Base-by-base conservation (phyloP, 2,888 invertebrate species). In the Plagodis pulveraria region DNA sequence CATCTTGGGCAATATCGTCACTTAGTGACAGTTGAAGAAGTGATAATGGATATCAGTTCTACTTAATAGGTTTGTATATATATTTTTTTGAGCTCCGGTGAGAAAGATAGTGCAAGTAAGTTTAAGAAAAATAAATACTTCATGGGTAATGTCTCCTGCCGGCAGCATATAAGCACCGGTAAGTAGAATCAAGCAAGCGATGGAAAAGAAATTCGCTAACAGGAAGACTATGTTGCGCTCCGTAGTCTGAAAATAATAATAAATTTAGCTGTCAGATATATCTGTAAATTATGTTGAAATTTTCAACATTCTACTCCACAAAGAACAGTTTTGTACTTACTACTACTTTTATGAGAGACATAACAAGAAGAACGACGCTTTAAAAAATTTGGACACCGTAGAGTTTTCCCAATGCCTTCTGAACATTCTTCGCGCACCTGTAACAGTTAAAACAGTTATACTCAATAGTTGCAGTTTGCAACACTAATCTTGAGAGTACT, bases 91-190 rank as follows among this genome's bases (percentile, higher is more conserved):
- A 22, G 22, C 22, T 22, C 22, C 22, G 4, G 22, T 22, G 22
- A 22, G 22, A 22, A 4, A 22, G 22, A 22, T 22, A 22, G 4
- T 22, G 22, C 22, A 22, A 1, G 22, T 22, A 22, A 22, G 22
- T 22, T 22, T 4, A 1, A 22, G 22, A 22, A 22, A 22, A 22
- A 22, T 22, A 22, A 22, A 35, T 69, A 84, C 86, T 74, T 86
- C 84, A 60, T 81, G 42, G 0, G 85, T 85, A 5, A 87, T 69
- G 35, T 87, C 79, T 6, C 86, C 87, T 0, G 78, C 81, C 0
- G 79, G 74, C 69, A 81, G 72, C 84, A 87, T 87, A 46, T 88
- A 87, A 0, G 76, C 70, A 0, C 82, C 84, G 46, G 81, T 85
- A 4, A 87, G 61, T 1, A 77, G 36, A 2, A 82, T 58, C 36